phyloP scores from a whole-genome alignment of 2,113 vertebrate species.

The Corythaeola cristata region DNA sequence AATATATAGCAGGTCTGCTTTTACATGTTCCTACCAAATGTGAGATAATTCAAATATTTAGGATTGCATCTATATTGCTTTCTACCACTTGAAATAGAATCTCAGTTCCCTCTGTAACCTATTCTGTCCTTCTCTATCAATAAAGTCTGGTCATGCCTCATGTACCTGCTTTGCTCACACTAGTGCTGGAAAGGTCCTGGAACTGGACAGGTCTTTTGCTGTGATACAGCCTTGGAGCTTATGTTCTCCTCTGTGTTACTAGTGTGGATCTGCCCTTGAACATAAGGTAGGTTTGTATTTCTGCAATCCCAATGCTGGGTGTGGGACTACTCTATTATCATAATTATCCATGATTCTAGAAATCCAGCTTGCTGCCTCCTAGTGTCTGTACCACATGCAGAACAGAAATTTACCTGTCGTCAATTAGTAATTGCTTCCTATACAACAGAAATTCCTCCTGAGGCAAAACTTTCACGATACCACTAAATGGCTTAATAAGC shows the following conservation, averaged over 20 bases:
- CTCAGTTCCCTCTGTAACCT: background rate
- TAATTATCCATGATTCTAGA: background rate
- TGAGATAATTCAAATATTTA: background rate
- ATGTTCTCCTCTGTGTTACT: background rate
- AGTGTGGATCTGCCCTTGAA: background rate
- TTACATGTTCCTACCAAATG: background rate
- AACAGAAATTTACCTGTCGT: background rate
- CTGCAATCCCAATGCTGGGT: background rate
- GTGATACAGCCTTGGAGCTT: background rate
- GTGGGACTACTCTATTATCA: background rate
- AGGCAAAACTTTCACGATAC: background rate
- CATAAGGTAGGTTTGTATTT: background rate
- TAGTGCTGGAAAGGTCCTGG: background rate
- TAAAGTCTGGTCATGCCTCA: background rate
- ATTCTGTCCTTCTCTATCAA: background rate
- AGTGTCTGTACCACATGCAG: background rate
- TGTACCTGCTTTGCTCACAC: background rate
- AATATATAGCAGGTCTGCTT: background rate
- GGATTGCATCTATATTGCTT: background rate
- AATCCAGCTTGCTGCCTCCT: background rate
- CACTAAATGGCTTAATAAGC: background rate
- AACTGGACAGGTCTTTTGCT: background rate
- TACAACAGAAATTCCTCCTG: background rate
- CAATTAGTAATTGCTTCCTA: background rate
- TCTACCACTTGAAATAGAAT: background rate